Conservation (phyloP, 2,888 invertebrate species). For the Pteria penguin region DNA sequence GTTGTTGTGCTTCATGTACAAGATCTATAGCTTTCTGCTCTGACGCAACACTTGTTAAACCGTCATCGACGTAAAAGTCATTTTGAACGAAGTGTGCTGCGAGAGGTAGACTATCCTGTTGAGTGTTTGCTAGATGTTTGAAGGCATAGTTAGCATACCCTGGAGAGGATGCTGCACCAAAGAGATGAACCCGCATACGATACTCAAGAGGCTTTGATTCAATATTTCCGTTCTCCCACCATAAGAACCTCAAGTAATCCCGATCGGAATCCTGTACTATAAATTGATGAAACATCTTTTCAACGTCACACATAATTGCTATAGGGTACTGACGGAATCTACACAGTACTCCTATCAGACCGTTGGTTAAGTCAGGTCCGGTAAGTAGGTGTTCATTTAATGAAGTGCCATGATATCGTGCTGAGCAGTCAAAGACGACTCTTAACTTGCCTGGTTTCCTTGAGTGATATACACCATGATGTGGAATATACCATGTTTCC, state of each 20-base stretch:
- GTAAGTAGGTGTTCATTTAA: no score
- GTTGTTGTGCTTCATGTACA: background rate
- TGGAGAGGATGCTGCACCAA: conserved; percentile 22
- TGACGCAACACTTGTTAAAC: conserved; percentile 20
- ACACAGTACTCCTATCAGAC: conserved; percentile 42
- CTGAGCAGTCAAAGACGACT: no score
- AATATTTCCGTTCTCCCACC: conserved; percentile 47
- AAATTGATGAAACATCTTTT: conserved; percentile 57
- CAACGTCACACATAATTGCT: conserved; percentile 52
- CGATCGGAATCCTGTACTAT: conserved; percentile 27
- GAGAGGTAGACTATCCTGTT: background rate
- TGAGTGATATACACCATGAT: no score
- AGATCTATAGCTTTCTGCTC: background rate
- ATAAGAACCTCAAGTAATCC: conserved; percentile 52
- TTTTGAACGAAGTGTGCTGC: conserved; percentile 18
- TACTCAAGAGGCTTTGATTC: background rate
- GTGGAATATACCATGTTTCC: no score
- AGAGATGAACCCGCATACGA: conserved; percentile 25
- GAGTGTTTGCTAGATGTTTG: background rate
- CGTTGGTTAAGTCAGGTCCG: conserved; percentile 53
- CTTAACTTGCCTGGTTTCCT: no score
- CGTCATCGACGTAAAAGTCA: conserved; percentile 42
- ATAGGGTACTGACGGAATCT: conserved; percentile 45
- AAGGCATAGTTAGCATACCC: conserved; percentile 26
- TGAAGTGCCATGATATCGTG: no score